These are phyloP conservation scores for Chrysoperla carnea DNA, from an alignment of 1,140 invertebrate genomes.

Conservation along the genomic window DNA sequence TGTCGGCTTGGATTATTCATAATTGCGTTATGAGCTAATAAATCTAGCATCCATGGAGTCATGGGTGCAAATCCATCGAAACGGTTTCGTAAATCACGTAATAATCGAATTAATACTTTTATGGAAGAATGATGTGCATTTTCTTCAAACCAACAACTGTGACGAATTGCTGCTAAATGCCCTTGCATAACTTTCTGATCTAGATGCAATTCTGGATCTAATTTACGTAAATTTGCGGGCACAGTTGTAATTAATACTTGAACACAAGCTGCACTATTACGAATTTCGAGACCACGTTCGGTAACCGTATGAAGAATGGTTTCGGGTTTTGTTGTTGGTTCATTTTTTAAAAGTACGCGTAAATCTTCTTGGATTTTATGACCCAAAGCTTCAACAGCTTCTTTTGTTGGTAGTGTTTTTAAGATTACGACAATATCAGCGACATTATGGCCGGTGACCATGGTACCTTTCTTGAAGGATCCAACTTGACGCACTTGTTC, in stretches of 20 bases:
- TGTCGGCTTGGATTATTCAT: constrained; percentile 91
- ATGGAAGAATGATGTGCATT: constrained; percentile 95
- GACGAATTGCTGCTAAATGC: constrained; percentile 83
- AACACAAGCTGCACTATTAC: constrained; percentile 64
- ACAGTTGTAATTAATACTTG: constrained; percentile 83
- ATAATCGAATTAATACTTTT: constrained; percentile 82
- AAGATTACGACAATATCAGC: constrained; percentile 95
- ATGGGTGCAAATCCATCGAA: constrained; percentile 82
- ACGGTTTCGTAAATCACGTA: constrained; percentile 75
- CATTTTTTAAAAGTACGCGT: constrained; percentile 42
- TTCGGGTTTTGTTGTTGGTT: constrained; percentile 36
- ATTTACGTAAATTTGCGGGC: constrained; percentile 79
- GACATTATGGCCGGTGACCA: constrained; percentile 86
- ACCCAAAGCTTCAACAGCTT: constrained; percentile 80
- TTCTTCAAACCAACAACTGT: constrained; percentile 96
- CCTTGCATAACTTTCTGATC: constrained; percentile 72
- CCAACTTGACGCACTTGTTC: constrained; percentile 93
- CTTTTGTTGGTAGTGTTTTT: constrained; percentile 93
- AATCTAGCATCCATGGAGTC: constrained; percentile 92
- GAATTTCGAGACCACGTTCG: constrained; percentile 70
- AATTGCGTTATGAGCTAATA: constrained; percentile 89
- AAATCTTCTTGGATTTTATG: constrained; percentile 78
- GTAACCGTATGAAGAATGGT: constrained; percentile 42
- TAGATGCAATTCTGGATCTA: constrained; percentile 83
- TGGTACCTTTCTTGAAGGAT: constrained; percentile 96